Base-by-base conservation (phyloP, 2,888 invertebrate genomes). In the Linnaemya tessellans region DNA sequence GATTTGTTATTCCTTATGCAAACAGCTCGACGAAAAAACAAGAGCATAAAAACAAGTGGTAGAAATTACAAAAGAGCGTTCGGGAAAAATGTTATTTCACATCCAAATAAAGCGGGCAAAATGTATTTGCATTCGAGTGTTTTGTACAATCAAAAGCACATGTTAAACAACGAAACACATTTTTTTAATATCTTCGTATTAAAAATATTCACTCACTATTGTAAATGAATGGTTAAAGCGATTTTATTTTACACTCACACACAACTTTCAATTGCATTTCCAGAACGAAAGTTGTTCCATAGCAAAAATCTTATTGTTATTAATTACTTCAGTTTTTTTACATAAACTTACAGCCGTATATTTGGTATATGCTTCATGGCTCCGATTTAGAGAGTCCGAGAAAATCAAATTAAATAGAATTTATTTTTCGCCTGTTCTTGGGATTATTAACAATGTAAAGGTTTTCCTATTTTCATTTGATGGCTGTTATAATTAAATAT, bases 1-100 rank as follows among this genome's bases (percentile, higher is more conserved):
- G 80, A 77, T 84, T 80, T 80, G 71, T 80, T 64, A 60, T 75
- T 64, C 65, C 80, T 80, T 84, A 80, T 80, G 84, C 60, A 46
- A 84, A 64, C 20, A 13, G 38, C 11, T 46, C 46, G 2, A 25
- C 56, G 54, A 46, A 62, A 60, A 67, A 30, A 49, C 18, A 58
- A 25, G 18, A 54, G 20, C 22, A 30, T 18, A 65, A 65, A 49
- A 51, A 38, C 11, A 51, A 51, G 10, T 49, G 46, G 38, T 35
- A 7, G 3, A 58, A 13, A 54, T 43, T 20, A 38, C 18, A 35
- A 64, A 74, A 68, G 46, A 56, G 46, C 64, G 43, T 30, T 64
- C 54, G 30, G 51, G 15, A 54, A 68, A 68, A 60, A 30, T 30
- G 10, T 38, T 56, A 20, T 25, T 18, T 18, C 20, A 46, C 38